These are phyloP conservation scores for Cotesia typhae DNA, from an alignment of 1,140 invertebrate species.

Conservation along the genomic window DNA sequence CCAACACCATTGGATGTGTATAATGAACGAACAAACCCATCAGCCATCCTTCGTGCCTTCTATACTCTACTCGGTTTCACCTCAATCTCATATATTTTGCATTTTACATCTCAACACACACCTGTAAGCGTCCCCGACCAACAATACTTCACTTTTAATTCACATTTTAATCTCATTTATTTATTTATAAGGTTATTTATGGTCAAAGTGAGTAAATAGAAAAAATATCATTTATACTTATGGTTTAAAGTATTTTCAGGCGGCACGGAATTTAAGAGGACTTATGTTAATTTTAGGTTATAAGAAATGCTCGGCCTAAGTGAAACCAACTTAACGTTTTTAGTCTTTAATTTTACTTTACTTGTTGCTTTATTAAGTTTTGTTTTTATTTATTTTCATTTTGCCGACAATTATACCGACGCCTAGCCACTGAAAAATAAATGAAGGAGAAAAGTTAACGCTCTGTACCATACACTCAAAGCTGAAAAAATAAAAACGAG, in stretches of 20 bases:
- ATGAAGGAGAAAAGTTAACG: slow-evolving; percentile 18
- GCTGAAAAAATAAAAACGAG: slow-evolving; percentile 18
- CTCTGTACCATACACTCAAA: slow-evolving; percentile 2
- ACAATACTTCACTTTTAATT: slow-evolving; percentile 4
- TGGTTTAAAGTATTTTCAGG: not conserved
- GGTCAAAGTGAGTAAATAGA: not conserved
- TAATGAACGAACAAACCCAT: slow-evolving; percentile 27
- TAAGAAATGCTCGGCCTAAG: slow-evolving; percentile 29
- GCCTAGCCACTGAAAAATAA: slow-evolving; percentile 27
- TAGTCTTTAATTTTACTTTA: not conserved
- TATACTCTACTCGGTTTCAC: slow-evolving; percentile 8
- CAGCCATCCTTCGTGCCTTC: slow-evolving; percentile 28
- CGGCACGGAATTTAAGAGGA: not conserved
- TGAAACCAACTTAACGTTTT: slow-evolving; percentile 20
- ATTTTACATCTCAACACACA: slow-evolving; percentile 1
- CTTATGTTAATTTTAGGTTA: slow-evolving; percentile 31
- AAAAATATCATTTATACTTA: slow-evolving; percentile 1
- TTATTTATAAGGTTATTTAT: not conserved
- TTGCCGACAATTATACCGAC: slow-evolving; percentile 28
- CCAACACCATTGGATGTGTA: slow-evolving; percentile 6
- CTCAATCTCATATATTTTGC: slow-evolving; percentile 4
- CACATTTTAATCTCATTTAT: not conserved
- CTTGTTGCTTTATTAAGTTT: not conserved
- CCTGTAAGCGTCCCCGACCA: not conserved
- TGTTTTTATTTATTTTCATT: not conserved